A percentile compares a stretch with the other conserved stretches of the same genome.
phyloP scores from a whole-genome alignment of 2,113 vertebrate genomes.

The Pachyramphus minor region DNA sequence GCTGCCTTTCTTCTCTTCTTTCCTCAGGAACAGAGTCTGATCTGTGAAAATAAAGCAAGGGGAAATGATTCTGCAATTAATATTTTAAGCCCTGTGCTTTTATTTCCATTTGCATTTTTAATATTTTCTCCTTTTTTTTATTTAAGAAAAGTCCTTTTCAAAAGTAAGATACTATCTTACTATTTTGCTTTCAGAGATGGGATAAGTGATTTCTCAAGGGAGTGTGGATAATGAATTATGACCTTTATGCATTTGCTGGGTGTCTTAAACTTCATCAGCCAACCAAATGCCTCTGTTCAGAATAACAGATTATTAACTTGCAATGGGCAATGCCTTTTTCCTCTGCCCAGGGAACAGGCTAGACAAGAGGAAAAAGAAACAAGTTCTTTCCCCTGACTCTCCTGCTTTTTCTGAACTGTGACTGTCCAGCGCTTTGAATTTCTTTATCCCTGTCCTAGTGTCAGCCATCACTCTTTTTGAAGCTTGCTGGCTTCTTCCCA shows the following conservation, averaged over 20 bases:
- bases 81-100: constrained; percentile 22
- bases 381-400: neutral
- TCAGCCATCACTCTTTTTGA: neutral
- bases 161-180: neutral
- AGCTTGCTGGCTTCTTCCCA: neutral
- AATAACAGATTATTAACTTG: neutral
- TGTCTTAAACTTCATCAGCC: neutral
- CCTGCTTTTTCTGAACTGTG: neutral
- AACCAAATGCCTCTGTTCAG: neutral
- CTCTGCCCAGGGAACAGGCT: neutral
- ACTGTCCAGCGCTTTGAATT: neutral
- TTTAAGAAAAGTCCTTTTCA: neutral
- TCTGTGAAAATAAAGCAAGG: neutral
- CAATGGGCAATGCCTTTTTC: neutral
- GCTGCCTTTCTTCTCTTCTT: constrained; percentile 36
- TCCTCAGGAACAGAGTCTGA: neutral
- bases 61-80: neutral
- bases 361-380: neutral
- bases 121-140: neutral
- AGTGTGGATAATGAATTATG: neutral
- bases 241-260: neutral
- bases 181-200: neutral
- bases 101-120: neutral
- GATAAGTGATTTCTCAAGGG: neutral
- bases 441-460: neutral